Evolutionary conservation across 2,888 invertebrate species (phyloP).

Genomic region (Torymus auratus): DNA sequence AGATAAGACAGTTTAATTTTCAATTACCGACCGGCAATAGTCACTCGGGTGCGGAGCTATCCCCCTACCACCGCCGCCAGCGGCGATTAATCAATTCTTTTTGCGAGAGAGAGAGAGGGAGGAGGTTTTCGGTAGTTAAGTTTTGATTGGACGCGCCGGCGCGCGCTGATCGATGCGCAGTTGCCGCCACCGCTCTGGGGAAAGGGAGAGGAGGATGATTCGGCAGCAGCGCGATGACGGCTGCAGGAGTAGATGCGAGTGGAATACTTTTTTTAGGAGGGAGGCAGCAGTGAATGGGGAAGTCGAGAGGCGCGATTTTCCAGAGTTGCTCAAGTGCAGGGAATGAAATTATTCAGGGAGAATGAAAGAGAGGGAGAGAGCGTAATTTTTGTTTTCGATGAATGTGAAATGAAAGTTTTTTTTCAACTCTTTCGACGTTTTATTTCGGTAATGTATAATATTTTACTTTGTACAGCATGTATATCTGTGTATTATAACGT

Average conservation of each 20-base stretch:
- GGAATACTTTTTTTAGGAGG: no score
- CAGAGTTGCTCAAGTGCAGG: slow-evolving; percentile 20
- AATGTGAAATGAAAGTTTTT: no score
- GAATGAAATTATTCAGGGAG: slow-evolving; percentile 47
- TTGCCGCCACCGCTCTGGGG: background rate
- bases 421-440: no score
- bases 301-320: background rate
- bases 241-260: no score
- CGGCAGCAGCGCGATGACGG: no score
- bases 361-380: slow-evolving; percentile 9
- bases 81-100: slow-evolving; percentile 47
- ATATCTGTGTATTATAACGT: no score
- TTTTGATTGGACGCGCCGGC: slow-evolving; percentile 39
- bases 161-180: slow-evolving; percentile 5
- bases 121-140: slow-evolving; percentile 41
- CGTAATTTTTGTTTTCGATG: no score
- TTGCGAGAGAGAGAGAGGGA: slow-evolving; percentile 2
- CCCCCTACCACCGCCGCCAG: background rate
- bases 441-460: no score
- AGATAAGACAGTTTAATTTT: slow-evolving; percentile 75
- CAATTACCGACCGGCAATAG: slow-evolving; percentile 68
- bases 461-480: no score
- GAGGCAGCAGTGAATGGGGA: no score
- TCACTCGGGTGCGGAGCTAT: slow-evolving; percentile 31
- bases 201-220: no score